A percentile compares a stretch with the other conserved stretches of the same genome.
Conservation (phyloP, 1,140 invertebrate genomes). For the Pectinophora gossypiella region DNA sequence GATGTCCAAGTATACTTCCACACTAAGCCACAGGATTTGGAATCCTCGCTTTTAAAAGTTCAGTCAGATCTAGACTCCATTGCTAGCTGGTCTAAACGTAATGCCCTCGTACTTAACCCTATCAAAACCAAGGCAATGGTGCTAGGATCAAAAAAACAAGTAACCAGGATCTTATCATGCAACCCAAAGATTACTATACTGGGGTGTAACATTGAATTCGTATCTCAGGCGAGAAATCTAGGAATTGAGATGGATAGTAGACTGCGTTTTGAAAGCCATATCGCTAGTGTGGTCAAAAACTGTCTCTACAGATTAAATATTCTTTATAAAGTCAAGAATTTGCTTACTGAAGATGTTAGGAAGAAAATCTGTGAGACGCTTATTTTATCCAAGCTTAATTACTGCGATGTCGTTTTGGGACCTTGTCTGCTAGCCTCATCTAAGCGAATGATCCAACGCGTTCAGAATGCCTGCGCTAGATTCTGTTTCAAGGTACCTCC, state of each 20-base stretch:
- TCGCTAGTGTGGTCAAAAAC: neutral
- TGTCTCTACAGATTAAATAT: conserved; percentile 8
- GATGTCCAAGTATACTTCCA: conserved; percentile 6
- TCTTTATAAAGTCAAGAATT: neutral
- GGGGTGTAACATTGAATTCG: neutral
- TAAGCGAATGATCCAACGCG: no score
- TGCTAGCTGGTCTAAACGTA: neutral
- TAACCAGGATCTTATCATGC: neutral
- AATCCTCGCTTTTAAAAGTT: neutral
- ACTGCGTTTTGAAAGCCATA: conserved; percentile 6
- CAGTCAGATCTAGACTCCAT: neutral
- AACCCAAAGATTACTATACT: neutral
- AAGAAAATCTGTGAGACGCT: neutral
- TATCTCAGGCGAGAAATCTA: conserved; percentile 7
- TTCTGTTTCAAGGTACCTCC: no score
- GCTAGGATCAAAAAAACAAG: neutral
- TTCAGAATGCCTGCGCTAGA: no score
- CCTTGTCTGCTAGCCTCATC: no score
- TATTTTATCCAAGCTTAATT: no score
- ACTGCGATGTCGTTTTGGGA: no score
- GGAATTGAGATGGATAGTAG: conserved; percentile 5
- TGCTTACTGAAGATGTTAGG: neutral
- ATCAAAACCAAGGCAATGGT: neutral
- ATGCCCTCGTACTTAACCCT: neutral
- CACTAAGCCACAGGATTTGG: neutral